A percentile compares a stretch with the other conserved stretches of the same genome.
These are phyloP conservation scores for Todiramphus saurophagus DNA, from an alignment of 2,113 vertebrate species.

Conservation along the genomic window DNA sequence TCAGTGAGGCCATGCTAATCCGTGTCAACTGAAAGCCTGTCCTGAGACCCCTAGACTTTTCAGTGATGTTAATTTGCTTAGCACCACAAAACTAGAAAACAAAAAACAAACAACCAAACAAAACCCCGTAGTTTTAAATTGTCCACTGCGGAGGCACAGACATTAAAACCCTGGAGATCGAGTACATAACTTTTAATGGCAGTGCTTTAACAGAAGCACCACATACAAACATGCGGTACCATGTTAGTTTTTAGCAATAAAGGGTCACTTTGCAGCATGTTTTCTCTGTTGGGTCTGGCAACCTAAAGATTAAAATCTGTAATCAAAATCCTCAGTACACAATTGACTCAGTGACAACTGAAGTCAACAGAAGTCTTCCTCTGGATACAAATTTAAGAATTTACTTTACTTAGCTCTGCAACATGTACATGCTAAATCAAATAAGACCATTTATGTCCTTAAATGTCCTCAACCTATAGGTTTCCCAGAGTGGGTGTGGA, in stretches of 20 bases:
- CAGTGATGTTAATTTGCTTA: constrained; percentile 47
- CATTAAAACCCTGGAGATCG: not conserved
- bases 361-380: not conserved
- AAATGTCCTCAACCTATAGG: not conserved
- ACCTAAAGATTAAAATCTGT: not conserved
- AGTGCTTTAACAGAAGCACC: not conserved
- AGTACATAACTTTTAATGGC: not conserved
- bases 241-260: not conserved
- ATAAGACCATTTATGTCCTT: not conserved
- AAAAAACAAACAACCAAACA: not conserved
- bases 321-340: not conserved
- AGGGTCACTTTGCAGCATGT: not conserved
- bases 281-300: not conserved
- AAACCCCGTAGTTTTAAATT: not conserved
- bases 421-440: not conserved
- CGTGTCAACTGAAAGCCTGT: constrained; percentile 32
- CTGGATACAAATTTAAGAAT: not conserved
- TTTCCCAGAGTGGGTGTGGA: not conserved
- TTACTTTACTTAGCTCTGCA: not conserved
- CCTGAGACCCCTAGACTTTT: constrained; percentile 7
- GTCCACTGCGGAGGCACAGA: not conserved
- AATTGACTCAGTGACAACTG: not conserved
- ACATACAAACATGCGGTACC: not conserved
- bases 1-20: constrained; percentile 40
- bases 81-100: not conserved